Evolutionary conservation across 2,797 vertebrate species (phyloP), one percentile per base, ranked within the genome.

Genomic region (Leuciscus waleckii): DNA sequence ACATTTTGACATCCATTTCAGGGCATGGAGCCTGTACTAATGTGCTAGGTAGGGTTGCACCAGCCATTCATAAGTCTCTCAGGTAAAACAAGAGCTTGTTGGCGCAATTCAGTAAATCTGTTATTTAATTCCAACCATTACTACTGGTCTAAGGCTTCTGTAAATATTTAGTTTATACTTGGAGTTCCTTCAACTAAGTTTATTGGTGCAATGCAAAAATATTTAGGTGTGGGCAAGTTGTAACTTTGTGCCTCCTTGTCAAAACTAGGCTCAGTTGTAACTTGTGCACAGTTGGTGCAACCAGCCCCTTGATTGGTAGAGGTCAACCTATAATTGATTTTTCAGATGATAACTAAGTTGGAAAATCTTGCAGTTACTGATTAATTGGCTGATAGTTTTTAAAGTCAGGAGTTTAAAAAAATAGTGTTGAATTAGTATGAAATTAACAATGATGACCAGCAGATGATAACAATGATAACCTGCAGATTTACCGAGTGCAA

Each of bases 1-100:
- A 8, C 13, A n/a, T 56, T 58, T 77, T 58, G 13, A 58, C 54
- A 61, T 54, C 75, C 51, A 41, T 58, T 77, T n/a, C 75, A 61
- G 35, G 67, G 35, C 1, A 69, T 39, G 19, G 16, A 39, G 23
- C 14, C 35, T 77, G 21, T 39, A 8, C 7, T 37, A n/a, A 39
- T 76, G 32, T 39, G 10, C 21, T 77, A 16, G 26, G 5, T 63
- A 29, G 61, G 26, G 26, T 63, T 63, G 61, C 61, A 7, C 61
- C 13, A 29, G 61, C 26, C 26, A 29, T 63, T 63, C 26, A 16
- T 63, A 29, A 29, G 26, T 63, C 26, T 29, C 58, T 63, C 1
- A 7, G 13, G 26, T 63, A 63, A 29, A 63, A 16, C 13, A 0
- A 63, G 4, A 63, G 26, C 13, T 29, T 29, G 26, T 29, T 29